phyloP scores from a whole-genome alignment of 2,888 invertebrate species.

The Palloptera scutellata region DNA sequence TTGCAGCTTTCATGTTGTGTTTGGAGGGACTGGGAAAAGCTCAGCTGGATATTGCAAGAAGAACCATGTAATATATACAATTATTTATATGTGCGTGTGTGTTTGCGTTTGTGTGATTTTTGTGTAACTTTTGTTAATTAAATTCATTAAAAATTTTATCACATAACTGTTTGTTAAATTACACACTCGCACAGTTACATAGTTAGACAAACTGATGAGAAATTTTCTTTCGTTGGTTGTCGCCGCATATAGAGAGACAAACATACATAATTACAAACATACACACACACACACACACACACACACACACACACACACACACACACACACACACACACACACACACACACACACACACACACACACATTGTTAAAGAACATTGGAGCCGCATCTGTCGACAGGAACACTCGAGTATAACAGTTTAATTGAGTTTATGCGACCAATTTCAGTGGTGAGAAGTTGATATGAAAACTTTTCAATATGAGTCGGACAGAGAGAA shows the following conservation, averaged over 20 bases:
- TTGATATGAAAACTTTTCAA: background rate
- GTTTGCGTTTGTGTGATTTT: background rate
- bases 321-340: no score
- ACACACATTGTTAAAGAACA: background rate
- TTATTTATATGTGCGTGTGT: background rate
- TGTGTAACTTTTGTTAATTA: conserved; percentile 27
- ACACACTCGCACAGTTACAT: conserved; percentile 28
- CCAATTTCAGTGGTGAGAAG: conserved; percentile 1
- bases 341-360: no score
- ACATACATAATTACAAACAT: no score
- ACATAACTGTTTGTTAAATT: conserved; percentile 26
- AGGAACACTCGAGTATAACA: conserved; percentile 5
- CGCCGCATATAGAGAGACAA: background rate
- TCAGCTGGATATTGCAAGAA: no score
- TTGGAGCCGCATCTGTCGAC: conserved; percentile 8
- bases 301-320: no score
- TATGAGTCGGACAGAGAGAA: no score
- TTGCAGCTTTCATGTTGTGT: no score
- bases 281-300: no score
- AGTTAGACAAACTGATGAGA: conserved; percentile 10
- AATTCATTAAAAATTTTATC: conserved; percentile 36
- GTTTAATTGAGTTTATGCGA: conserved; percentile 25
- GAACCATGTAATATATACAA: no score
- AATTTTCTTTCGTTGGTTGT: background rate
- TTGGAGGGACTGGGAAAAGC: no score